These are phyloP conservation scores for Athrips mouffetella DNA, from an alignment of 2,888 invertebrate genomes.

Conservation along the genomic window DNA sequence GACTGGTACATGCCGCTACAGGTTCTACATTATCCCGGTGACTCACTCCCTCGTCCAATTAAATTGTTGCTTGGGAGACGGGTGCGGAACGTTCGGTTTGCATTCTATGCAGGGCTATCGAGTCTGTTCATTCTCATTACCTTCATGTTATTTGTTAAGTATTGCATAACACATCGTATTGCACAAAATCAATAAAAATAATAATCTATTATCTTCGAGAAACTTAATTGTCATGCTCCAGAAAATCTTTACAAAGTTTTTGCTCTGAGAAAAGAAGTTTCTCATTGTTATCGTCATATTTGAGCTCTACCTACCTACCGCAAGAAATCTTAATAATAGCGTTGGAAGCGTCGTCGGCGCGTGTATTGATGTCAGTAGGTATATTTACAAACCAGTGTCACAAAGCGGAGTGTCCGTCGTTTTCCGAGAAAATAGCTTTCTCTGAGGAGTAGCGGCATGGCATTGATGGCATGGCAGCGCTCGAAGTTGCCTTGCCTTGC, in stretches of 20 bases:
- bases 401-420: constrained; percentile 14
- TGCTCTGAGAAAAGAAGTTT: no score
- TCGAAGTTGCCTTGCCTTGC: constrained; percentile 50
- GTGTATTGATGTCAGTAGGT: constrained; percentile 11
- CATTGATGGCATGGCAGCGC: no score
- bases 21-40: constrained; percentile 30
- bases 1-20: constrained; percentile 1
- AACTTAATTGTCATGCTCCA: no score
- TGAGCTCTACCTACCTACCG: not conserved
- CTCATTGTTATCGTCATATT: not conserved
- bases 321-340: not conserved
- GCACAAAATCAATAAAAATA: no score
- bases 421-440: constrained; percentile 66
- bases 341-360: constrained; percentile 2
- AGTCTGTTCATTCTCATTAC: not conserved
- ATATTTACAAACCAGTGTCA: constrained; percentile 13
- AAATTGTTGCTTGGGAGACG: constrained; percentile 39
- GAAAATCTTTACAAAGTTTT: no score
- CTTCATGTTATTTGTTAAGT: constrained; percentile 2
- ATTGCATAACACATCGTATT: not conserved
- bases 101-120: not conserved
- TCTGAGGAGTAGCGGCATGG: constrained; percentile 48
- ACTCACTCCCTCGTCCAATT: constrained; percentile 50
- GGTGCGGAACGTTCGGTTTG: constrained; percentile 28
- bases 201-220: no score